Evolutionary conservation across 2,888 invertebrate genomes (phyloP), one percentile per base, ranked within the genome.

Genomic region (Luperina testacea): DNA sequence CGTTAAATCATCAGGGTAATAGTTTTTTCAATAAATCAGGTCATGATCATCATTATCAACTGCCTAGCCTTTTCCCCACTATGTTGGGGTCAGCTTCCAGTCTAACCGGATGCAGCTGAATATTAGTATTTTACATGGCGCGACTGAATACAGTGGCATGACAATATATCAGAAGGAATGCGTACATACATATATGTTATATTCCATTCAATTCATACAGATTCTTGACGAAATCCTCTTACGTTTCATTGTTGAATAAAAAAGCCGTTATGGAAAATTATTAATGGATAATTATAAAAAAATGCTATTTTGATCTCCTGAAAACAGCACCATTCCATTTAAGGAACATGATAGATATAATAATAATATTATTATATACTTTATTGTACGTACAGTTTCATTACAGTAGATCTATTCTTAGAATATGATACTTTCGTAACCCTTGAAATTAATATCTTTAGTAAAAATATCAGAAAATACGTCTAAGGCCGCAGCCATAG

Each of bases 231-330:
- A 48, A 48, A 63, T 57, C 20, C 20, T 67, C 27, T 45, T 61
- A 74, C 45, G 9, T 74, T 68, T 68, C 20, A 38, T 74, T 80
- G 45, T 80, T 61, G 32, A 24, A 67, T 61, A 61, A 45, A 17
- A n/a, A 45, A 61, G 24, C 27, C 67, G 68, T 68, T 45, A 53
- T 3, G 42, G 38, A 64, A 48, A 24, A 15, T 57, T 24, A 24
- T 57, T 24, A 42, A 32, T 32, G 32, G 32, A 32, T 72, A n/a
- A 61, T 48, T 24, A 8, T 24, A 27, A 24, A 53, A 32, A 68
- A 65, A 32, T 0, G 5, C 32, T 76, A 76, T 70, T 68, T 70
- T 65, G 17, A 59, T 59, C n/a, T 2, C 48, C n/a, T 51, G 53
- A 75, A 61, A 57, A 74, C 13, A 15, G 15, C 6, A n/a, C 0